Percentiles rank a stretch among this genome's conserved stretches.
Conservation (phyloP, 2,113 vertebrate genomes). For the Crocuta crocuta region DNA sequence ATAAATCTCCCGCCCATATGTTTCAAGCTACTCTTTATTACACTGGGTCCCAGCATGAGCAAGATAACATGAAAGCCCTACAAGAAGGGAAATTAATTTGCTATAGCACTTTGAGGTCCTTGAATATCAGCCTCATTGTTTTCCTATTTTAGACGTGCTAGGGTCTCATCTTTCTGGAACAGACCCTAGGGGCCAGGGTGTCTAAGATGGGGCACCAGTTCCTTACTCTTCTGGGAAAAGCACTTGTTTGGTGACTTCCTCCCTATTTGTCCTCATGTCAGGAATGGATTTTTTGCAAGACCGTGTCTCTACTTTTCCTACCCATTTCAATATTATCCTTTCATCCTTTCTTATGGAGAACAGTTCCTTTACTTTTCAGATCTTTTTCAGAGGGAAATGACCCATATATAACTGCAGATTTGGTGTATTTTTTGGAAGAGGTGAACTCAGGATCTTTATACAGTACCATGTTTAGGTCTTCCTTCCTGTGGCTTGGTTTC, state of each 20-base stretch:
- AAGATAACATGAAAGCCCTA: background rate
- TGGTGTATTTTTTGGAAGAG: background rate
- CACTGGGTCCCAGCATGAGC: background rate
- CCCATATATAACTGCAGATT: background rate
- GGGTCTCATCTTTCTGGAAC: background rate
- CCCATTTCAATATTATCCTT: background rate
- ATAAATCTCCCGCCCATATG: background rate
- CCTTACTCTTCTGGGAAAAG: background rate
- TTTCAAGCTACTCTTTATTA: background rate
- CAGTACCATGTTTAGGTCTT: background rate
- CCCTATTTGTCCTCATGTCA: background rate
- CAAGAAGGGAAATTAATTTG: background rate
- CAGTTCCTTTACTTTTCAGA: background rate
- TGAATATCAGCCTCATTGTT: background rate
- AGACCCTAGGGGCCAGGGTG: background rate
- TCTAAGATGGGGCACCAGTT: background rate
- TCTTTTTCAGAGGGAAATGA: background rate
- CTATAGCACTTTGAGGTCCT: background rate
- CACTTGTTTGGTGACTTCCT: background rate
- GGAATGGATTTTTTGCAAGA: background rate
- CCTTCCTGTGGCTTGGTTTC: background rate
- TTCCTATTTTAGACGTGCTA: background rate
- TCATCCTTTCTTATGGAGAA: background rate
- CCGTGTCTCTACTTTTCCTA: background rate
- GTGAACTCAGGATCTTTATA: background rate